These are phyloP conservation scores for Setophaga petechia DNA, from an alignment of 2,113 vertebrate genomes.

Conservation along the genomic window DNA sequence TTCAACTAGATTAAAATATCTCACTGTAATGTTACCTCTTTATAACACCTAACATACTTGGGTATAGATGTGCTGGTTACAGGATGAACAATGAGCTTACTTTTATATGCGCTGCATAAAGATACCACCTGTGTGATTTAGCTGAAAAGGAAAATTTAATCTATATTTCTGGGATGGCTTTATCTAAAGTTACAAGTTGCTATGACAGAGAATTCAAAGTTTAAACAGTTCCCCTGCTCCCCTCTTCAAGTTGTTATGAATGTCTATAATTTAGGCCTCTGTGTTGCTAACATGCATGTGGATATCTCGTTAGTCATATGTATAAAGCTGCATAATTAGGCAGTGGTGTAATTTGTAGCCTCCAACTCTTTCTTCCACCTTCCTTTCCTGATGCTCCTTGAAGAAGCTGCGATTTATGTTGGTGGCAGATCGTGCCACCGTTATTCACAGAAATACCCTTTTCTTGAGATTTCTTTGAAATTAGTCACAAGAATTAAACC, in stretches of 20 bases:
- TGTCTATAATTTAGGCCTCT: constrained; percentile 1
- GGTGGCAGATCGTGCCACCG: neutral
- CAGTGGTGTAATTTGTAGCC: constrained; percentile 1
- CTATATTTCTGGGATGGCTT: neutral
- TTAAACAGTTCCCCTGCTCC: neutral
- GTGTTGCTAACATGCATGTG: constrained; percentile 3
- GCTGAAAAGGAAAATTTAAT: constrained; percentile 19
- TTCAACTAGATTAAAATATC: constrained; percentile 57
- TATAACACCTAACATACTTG: neutral
- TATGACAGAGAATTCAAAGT: constrained; percentile 26
- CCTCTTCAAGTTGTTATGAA: constrained; percentile 22
- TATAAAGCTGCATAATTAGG: constrained; percentile 45
- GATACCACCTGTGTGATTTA: neutral
- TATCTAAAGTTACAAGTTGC: neutral
- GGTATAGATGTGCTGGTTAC: neutral
- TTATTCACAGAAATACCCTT: constrained; percentile 36
- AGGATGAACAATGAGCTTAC: neutral
- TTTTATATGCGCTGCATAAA: neutral
- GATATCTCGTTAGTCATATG: neutral
- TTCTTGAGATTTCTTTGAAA: constrained; percentile 20
- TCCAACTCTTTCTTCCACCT: constrained; percentile 42
- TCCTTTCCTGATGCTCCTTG: neutral
- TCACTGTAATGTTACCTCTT: constrained; percentile 27
- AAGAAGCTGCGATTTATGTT: constrained; percentile 24
- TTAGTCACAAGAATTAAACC: constrained; percentile 14